Conservation (phyloP, 2,113 vertebrate species). For the Nannospalax galili region DNA sequence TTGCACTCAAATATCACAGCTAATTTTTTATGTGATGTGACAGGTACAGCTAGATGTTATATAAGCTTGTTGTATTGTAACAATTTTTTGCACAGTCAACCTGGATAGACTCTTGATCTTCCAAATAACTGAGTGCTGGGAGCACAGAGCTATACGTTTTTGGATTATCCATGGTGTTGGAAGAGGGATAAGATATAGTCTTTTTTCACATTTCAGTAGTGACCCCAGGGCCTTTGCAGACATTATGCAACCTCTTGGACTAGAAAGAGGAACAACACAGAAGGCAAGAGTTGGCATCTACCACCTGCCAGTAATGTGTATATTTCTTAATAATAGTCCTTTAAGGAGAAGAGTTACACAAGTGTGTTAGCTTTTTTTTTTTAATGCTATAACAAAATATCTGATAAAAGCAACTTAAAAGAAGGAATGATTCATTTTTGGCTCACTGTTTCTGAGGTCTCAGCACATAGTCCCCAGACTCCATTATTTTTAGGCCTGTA, state of each 20-base stretch:
- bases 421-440: not conserved
- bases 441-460: not conserved
- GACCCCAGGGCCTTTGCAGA: not conserved
- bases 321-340: not conserved
- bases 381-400: not conserved
- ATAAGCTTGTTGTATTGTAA: not conserved
- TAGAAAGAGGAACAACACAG: not conserved
- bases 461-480: not conserved
- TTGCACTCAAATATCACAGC: not conserved
- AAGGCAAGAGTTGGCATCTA: not conserved
- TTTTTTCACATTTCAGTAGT: not conserved
- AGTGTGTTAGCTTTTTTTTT: too few relatives aligned
- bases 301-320: not conserved
- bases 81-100: not conserved
- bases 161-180: not conserved
- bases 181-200: not conserved
- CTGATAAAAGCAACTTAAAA: not conserved
- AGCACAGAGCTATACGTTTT: not conserved
- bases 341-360: not conserved
- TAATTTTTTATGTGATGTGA: not conserved
- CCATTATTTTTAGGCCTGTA: not conserved
- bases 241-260: not conserved
- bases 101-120: not conserved
- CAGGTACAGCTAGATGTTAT: rapidly evolving
- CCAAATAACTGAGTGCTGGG: not conserved